Conservation (phyloP, 2,888 invertebrate species). For the Stenichneumon culpator region DNA sequence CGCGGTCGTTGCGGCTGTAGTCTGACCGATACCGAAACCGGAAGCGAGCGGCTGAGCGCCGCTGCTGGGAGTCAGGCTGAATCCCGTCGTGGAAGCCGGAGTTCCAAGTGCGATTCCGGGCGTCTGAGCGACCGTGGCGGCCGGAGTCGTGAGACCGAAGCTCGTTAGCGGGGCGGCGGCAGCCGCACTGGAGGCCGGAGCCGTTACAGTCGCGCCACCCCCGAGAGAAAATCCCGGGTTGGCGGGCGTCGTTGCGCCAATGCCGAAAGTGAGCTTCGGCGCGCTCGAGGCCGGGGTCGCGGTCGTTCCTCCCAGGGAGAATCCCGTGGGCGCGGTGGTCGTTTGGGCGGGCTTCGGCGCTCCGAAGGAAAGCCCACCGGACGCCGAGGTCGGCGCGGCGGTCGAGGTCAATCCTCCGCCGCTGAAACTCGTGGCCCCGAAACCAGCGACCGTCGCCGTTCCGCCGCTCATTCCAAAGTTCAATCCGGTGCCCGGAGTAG, state of each 20-base stretch:
- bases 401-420: constrained; percentile 60
- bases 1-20: constrained; percentile 43
- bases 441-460: constrained; percentile 37
- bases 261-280: constrained; percentile 56
- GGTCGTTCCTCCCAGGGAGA: constrained; percentile 65
- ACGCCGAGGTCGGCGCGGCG: constrained; percentile 66
- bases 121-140: constrained; percentile 57
- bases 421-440: constrained; percentile 48
- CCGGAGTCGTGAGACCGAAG: constrained; percentile 55
- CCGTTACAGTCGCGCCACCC: constrained; percentile 34
- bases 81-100: constrained; percentile 69
- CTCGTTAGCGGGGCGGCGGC: constrained; percentile 31
- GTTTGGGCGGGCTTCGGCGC: constrained; percentile 67
- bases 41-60: constrained; percentile 49
- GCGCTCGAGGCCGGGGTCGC: constrained; percentile 70
- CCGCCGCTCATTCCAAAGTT: constrained; percentile 65
- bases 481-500: constrained; percentile 68
- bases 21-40: constrained; percentile 72
- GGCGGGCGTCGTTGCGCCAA: constrained; percentile 40
- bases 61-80: constrained; percentile 60
- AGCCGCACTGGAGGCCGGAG: constrained; percentile 51
- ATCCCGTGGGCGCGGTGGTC: constrained; percentile 67
- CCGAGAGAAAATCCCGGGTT: constrained; percentile 61
- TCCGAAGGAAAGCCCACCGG: constrained; percentile 71
- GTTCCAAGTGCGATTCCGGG: constrained; percentile 59